Percentiles rank a stretch among this genome's conserved stretches.
phyloP scores from a whole-genome alignment of 2,113 vertebrate genomes.

The Colius striatus region DNA sequence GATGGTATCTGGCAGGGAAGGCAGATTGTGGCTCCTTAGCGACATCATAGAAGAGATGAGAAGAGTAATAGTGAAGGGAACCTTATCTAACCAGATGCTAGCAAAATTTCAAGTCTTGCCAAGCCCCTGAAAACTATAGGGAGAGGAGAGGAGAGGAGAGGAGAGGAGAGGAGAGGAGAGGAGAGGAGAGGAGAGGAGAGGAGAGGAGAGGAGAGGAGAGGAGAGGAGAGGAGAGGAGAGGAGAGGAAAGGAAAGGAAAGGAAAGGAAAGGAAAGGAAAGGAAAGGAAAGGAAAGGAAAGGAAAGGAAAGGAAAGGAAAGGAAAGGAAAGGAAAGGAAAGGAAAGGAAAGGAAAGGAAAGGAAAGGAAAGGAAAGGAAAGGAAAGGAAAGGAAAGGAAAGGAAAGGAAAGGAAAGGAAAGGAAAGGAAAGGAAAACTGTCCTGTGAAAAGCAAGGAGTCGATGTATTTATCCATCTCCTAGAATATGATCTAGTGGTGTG shows the following conservation, averaged over 20 bases:
- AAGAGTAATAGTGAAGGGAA: neutral
- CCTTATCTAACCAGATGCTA: neutral
- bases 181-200: fast-evolving
- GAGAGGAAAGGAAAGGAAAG: fast-evolving
- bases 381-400: no score
- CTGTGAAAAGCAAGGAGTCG: neutral
- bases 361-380: fast-evolving
- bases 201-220: fast-evolving
- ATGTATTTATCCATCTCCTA: neutral
- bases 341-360: fast-evolving
- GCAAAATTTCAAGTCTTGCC: neutral
- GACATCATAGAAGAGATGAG: neutral
- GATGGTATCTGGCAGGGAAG: conserved; percentile 56
- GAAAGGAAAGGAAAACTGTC: no score
- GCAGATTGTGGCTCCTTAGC: conserved; percentile 1
- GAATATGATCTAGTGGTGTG: neutral
- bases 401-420: no score
- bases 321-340: fast-evolving
- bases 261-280: fast-evolving
- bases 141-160: fast-evolving
- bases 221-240: fast-evolving
- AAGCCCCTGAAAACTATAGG: neutral
- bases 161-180: no score
- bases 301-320: no score
- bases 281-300: no score